Evolutionary conservation across 2,888 invertebrate species (phyloP).

Genomic region (Quadriops clusia): DNA sequence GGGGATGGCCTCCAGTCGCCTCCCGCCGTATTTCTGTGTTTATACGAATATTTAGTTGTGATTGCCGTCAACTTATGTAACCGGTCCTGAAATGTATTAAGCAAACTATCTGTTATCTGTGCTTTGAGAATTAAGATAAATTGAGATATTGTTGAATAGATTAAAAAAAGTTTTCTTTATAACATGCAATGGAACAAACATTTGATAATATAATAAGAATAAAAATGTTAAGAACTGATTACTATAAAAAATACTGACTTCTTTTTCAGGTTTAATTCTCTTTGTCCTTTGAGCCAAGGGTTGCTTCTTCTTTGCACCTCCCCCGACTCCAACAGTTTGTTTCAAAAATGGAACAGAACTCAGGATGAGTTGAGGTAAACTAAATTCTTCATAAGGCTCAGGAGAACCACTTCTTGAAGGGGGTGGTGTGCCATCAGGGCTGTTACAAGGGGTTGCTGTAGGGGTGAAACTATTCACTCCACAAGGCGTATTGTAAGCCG

Average conservation of each 20-base stretch:
- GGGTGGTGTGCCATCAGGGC: slow-evolving; percentile 59
- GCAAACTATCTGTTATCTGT: too few species aligned
- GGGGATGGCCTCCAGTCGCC: too few species aligned
- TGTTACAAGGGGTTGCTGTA: slow-evolving; percentile 81
- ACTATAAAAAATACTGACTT: slow-evolving; percentile 24
- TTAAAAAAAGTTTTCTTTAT: too few species aligned
- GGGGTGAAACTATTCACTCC: slow-evolving; percentile 58
- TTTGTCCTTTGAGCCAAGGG: slow-evolving; percentile 30
- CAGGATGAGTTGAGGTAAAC: slow-evolving; percentile 43
- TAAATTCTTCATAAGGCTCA: slow-evolving; percentile 35
- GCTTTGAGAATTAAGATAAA: too few species aligned
- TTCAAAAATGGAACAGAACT: slow-evolving; percentile 53
- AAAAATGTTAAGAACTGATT: too few species aligned
- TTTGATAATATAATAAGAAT: too few species aligned
- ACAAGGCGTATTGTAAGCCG: slow-evolving; percentile 51
- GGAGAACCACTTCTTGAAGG: slow-evolving; percentile 46
- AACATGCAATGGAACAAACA: too few species aligned
- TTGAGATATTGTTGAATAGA: too few species aligned
- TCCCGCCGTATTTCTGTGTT: too few species aligned
- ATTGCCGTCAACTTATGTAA: too few species aligned
- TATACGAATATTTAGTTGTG: too few species aligned
- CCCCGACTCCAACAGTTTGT: slow-evolving; percentile 49
- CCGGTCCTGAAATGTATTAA: too few species aligned
- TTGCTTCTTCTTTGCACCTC: slow-evolving; percentile 35
- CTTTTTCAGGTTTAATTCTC: slow-evolving; percentile 32